These are phyloP conservation scores for Drosophila azteca DNA, from an alignment of 1,140 invertebrate genomes.

Conservation along the genomic window DNA sequence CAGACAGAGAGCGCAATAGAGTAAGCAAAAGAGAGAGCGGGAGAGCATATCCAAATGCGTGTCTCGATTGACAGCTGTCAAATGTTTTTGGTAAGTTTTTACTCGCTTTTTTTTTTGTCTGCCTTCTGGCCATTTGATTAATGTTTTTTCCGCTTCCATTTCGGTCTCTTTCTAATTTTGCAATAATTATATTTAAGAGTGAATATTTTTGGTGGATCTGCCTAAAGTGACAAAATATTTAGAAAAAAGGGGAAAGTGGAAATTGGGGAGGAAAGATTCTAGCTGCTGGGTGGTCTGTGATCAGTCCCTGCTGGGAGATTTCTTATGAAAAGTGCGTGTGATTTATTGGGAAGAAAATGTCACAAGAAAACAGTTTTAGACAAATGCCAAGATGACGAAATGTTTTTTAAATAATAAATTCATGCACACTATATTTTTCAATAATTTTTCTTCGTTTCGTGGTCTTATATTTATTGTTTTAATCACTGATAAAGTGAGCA, in stretches of 20 bases:
- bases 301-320: neutral
- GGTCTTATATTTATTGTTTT: too few relatives aligned
- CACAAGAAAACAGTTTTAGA: too few relatives aligned
- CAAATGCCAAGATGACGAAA: too few relatives aligned
- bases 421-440: too few relatives aligned
- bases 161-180: conserved; percentile 51
- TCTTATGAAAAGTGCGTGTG: conserved; percentile 5
- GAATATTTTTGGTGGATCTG: conserved; percentile 27
- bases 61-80: conserved; percentile 74
- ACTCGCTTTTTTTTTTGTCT: conserved; percentile 18
- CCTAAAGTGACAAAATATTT: conserved; percentile 46
- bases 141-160: conserved; percentile 42
- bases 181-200: conserved; percentile 40
- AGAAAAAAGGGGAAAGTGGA: neutral
- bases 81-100: conserved; percentile 52
- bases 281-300: conserved; percentile 16
- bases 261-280: neutral
- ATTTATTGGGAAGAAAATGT: neutral
- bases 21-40: conserved; percentile 4
- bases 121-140: conserved; percentile 58
- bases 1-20: neutral
- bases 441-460: too few relatives aligned
- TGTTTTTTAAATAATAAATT: too few relatives aligned
- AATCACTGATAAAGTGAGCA: too few relatives aligned
- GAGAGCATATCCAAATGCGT: conserved; percentile 50